Base-by-base conservation (phyloP, 2,888 invertebrate genomes). In the Dryadula phaetusa region DNA sequence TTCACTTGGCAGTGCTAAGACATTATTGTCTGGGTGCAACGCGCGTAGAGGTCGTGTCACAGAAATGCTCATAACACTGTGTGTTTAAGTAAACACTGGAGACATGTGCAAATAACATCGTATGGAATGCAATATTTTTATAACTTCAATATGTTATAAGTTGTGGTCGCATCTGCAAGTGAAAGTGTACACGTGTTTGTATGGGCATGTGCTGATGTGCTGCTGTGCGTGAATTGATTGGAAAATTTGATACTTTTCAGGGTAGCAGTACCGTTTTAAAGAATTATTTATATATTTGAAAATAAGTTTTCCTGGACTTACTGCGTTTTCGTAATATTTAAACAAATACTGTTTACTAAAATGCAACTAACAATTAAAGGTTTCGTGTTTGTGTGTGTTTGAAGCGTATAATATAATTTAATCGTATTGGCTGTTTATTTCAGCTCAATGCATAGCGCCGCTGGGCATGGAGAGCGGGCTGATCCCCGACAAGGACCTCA, bases 401-500 rank as follows among this genome's bases (percentile, higher is more conserved):
- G n/a, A n/a, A n/a, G n/a, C n/a, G 10, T 37, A 6, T 37, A 12
- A 12, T 12, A 12, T 12, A 12, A 37, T 37, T 12, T 2, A 44
- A 28, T 6, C 12, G 18, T 18, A 3, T 10, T 44, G 54, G 60
- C 40, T 22, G 37, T 60, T 70, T 85, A 78, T 83, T 94, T 69
- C 95, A 97, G 97, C 96, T 80, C 95, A 96, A 93, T 97, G 97
- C 90, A 95, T 95, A 81, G 94, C 94, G 71, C 95, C 97, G 61
- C 93, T 98, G 82, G 98, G 98, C 70, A 97, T 98, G 97, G 96
- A 97, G 93, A 95, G 95, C 75, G 96, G 96, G 70, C 93, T 93
- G 77, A 97, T 98, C 80, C 94, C 95, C 77, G 96, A 98, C 91
- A 93, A 94, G 78, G 97, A 97, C 86, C 95, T 98, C 82, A 95